These are phyloP conservation scores for Barbus barbus DNA, from an alignment of 2,113 vertebrate species.

Conservation along the genomic window DNA sequence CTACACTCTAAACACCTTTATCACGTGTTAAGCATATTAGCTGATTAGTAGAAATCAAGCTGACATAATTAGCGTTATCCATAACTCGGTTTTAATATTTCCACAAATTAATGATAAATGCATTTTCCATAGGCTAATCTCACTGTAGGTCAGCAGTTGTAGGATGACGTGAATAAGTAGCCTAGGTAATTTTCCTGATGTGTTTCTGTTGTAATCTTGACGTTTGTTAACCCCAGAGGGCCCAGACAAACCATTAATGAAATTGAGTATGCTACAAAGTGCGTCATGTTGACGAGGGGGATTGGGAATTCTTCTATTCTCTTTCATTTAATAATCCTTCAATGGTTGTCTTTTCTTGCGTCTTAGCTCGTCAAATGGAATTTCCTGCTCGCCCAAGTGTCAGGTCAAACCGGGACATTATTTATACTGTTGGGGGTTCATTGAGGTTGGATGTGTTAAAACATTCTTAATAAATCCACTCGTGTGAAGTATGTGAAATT, in stretches of 20 bases:
- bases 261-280: background rate
- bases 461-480: background rate
- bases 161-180: background rate
- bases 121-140: background rate
- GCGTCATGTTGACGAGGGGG: background rate
- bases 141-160: background rate
- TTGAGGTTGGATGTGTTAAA: background rate
- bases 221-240: background rate
- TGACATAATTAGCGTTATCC: background rate
- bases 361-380: background rate
- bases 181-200: background rate
- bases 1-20: background rate
- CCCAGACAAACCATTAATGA: background rate
- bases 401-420: background rate
- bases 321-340: too few relatives aligned
- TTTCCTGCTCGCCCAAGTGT: background rate
- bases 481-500: background rate
- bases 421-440: background rate
- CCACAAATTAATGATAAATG: background rate
- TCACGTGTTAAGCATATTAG: background rate
- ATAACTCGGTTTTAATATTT: background rate
- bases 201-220: background rate
- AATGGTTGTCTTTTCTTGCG: too few relatives aligned
- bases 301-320: background rate
- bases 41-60: background rate